Evolutionary conservation across 2,797 vertebrate genomes (phyloP).

Genomic region (Artibeus lituratus): DNA sequence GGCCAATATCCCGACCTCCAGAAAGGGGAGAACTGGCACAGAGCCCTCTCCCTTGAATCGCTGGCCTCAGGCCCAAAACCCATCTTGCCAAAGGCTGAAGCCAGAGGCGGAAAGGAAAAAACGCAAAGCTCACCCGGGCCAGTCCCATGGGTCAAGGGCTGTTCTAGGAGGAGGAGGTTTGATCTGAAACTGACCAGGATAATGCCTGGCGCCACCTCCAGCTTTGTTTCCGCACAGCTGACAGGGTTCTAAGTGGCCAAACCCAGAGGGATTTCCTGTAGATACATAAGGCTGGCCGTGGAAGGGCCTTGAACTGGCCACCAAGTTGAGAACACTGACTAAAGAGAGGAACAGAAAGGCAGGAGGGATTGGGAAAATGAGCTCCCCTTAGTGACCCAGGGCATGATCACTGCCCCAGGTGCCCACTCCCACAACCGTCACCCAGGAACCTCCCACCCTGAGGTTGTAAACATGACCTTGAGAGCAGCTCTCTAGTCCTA

Average conservation of each 20-base stretch:
- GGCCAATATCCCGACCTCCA: background rate
- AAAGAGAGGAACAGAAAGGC: background rate
- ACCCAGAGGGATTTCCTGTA: background rate
- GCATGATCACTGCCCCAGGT: fast-evolving
- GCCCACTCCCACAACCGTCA: background rate
- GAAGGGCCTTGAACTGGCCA: background rate
- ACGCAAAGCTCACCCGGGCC: background rate
- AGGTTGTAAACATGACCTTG: background rate
- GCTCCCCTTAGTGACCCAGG: background rate
- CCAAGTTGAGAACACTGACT: background rate
- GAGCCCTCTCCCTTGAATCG: background rate
- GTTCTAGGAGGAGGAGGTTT: background rate
- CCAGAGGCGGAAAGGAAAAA: background rate
- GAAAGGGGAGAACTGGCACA: background rate
- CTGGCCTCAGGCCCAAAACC: background rate
- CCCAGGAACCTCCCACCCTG: background rate
- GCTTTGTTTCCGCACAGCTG: background rate
- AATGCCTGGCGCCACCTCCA: background rate
- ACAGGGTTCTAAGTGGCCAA: background rate
- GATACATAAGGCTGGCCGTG: background rate
- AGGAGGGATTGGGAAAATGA: background rate
- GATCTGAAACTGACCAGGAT: background rate
- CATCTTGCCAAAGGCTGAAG: background rate
- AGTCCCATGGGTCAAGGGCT: background rate
- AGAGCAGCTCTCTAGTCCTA: background rate